These are phyloP conservation scores for Latrodectus hesperus DNA, from an alignment of 2,888 invertebrate genomes.

Conservation along the genomic window DNA sequence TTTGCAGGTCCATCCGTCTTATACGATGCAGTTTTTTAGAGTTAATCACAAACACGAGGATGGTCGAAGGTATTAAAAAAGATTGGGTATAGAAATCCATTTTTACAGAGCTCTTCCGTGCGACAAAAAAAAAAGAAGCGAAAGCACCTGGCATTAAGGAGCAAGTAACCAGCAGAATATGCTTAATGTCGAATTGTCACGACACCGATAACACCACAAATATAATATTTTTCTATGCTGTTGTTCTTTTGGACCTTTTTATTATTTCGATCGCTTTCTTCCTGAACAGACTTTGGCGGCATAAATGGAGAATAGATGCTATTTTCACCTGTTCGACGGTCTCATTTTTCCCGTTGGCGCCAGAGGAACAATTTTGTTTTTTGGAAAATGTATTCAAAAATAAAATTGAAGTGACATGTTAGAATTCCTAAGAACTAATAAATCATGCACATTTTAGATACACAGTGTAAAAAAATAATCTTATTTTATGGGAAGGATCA, in stretches of 20 bases:
- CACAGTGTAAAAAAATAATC: no score
- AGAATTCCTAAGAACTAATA: no score
- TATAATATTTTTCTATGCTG: neutral
- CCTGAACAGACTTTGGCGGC: neutral
- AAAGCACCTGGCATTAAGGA: conserved; percentile 14
- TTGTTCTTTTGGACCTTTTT: neutral
- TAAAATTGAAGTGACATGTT: no score
- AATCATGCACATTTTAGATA: no score
- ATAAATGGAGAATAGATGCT: neutral
- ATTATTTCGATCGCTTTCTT: neutral
- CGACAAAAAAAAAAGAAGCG: neutral
- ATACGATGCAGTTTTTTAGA: neutral
- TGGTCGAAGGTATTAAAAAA: neutral
- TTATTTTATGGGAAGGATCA: no score
- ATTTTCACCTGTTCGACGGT: neutral
- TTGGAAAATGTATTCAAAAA: no score
- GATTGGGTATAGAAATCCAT: neutral
- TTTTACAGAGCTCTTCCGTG: neutral
- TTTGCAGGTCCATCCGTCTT: neutral
- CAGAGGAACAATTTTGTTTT: no score
- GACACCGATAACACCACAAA: conserved; percentile 10
- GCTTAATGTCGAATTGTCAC: conserved; percentile 34
- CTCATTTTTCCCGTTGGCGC: neutral
- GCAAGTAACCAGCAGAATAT: neutral
- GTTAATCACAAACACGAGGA: no score